Percentiles rank a stretch among this genome's conserved stretches.
These are phyloP conservation scores for Hipposideros armiger DNA, from an alignment of 2,113 vertebrate species.

Conservation along the genomic window DNA sequence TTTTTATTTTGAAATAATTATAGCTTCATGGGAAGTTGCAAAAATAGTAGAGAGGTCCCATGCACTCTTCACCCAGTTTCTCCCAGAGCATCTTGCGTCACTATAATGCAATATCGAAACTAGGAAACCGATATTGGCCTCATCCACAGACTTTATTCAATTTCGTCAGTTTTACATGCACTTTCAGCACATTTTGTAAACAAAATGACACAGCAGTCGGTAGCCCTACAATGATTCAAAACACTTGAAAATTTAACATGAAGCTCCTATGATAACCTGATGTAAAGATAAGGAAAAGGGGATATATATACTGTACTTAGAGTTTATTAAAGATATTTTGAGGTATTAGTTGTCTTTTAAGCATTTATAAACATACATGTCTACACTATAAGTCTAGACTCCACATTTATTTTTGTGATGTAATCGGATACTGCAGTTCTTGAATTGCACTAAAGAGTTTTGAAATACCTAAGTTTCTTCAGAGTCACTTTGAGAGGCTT, in stretches of 20 bases:
- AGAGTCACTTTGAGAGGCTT: constrained; percentile 12
- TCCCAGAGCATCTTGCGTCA: background rate
- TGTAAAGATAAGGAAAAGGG: background rate
- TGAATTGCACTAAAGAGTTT: constrained; percentile 42
- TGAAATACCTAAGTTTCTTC: constrained; percentile 37
- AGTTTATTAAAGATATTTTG: constrained; percentile 1
- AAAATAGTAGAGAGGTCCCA: background rate
- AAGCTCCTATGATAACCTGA: background rate
- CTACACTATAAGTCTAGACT: background rate
- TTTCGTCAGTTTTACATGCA: background rate
- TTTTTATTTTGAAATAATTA: constrained; percentile 49
- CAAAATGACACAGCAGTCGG: background rate
- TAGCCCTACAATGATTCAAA: constrained; percentile 1
- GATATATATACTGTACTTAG: background rate
- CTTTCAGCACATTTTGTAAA: background rate
- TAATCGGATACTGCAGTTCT: background rate
- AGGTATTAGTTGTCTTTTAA: background rate
- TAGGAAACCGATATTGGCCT: background rate
- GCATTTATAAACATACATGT: background rate
- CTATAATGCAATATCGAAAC: background rate
- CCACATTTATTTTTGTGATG: constrained; percentile 48
- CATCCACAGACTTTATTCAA: background rate
- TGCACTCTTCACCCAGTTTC: background rate
- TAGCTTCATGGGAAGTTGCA: background rate
- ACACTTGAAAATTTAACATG: constrained; percentile 11